Evolutionary conservation across 2,113 vertebrate species (phyloP), one percentile per base, ranked within the genome.

Genomic region (Trematomus loennbergii): DNA sequence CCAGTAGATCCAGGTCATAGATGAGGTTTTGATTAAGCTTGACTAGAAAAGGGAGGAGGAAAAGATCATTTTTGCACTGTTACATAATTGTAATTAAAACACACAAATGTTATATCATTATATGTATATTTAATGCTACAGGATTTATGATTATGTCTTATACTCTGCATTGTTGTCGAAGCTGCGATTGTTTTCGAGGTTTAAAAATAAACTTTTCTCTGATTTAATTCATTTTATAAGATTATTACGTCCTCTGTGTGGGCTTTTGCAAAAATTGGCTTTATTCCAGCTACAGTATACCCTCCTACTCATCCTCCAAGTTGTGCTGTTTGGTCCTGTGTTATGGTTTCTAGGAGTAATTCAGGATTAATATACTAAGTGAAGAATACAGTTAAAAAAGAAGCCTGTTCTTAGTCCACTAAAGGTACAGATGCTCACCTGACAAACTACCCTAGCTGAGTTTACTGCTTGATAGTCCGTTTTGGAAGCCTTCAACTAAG

Each of bases 281-380:
- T 50, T 59, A 46, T 81, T 87, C 69, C 54, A 78, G 81, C 72
- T 78, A 57, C 75, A 80, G 29, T 29, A 60, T 40, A 40, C 5
- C 79, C 86, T 85, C 79, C 82, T 76, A 78, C 86, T 82, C 81
- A 75, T 81, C 69, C 45, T 82, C 68, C 55, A 82, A 84, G 71
- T 84, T 84, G 66, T 72, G 52, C 55, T 81, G 69, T 76, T 66
- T 70, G 55, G 66, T 75, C 54, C 20, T 57, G 36, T 70, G 43
- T 67, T 29, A 88, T 60, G 49, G 52, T 48, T 71, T 79, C 25
- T 72, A 55, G 33, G 46, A 62, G 45, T 69, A 29, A 77, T 69
- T 71, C 53, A 50, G 72, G 79, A 71, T 84, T 86, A 74, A 72
- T 78, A 63, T 75, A 83, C 82, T 49, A 67, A 84, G 17, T 49